phyloP scores from a whole-genome alignment of 2,113 vertebrate genomes.

The Emydura subglobosa region DNA sequence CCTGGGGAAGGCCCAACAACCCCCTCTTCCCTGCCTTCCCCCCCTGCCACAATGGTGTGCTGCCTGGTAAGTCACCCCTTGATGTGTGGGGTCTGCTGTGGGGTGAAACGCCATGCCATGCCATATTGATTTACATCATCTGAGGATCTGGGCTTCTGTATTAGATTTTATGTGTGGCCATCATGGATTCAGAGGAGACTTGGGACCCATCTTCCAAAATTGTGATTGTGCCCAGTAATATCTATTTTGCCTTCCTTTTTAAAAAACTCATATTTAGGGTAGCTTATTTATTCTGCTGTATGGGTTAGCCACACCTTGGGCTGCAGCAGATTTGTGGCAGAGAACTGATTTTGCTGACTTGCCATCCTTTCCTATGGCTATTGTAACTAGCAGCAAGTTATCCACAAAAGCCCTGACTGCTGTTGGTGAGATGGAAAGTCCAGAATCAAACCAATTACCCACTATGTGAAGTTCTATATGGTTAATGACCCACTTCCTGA shows the following conservation, averaged over 20 bases:
- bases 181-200: neutral
- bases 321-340: neutral
- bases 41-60: neutral
- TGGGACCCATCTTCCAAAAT: neutral
- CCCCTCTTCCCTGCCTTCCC: no score
- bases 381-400: neutral
- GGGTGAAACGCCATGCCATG: no score
- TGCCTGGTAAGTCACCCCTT: neutral
- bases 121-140: neutral
- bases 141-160: neutral
- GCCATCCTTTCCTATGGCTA: neutral
- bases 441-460: neutral
- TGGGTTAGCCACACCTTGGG: neutral
- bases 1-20: no score
- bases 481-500: neutral
- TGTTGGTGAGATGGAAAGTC: neutral
- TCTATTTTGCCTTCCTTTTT: neutral
- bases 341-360: neutral
- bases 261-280: neutral
- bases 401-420: rapidly evolving
- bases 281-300: neutral
- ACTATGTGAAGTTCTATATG: neutral
- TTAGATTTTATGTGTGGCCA: neutral
- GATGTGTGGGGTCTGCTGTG: neutral
- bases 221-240: neutral